Conservation (phyloP, 2,888 invertebrate genomes). For the Dasypolia templi region DNA sequence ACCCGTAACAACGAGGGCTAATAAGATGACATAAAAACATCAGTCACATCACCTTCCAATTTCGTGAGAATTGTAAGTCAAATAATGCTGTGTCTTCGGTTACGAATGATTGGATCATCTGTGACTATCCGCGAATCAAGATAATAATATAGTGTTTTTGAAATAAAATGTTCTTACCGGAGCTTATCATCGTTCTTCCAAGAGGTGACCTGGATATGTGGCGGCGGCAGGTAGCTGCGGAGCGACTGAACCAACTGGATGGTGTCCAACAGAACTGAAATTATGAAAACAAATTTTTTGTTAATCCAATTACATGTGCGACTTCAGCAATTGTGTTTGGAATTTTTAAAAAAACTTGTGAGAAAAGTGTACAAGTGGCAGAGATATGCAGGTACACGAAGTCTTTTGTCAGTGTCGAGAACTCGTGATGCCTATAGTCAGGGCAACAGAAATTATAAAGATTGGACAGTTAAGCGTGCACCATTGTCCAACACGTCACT, state of each 20-base stretch:
- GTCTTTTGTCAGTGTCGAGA: too few species aligned
- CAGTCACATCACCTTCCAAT: not conserved
- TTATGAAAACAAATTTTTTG: not conserved
- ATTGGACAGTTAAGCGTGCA: too few species aligned
- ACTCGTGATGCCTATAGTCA: too few species aligned
- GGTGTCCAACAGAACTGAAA: slow-evolving; percentile 95
- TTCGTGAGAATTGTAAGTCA: not conserved
- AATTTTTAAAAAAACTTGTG: too few species aligned
- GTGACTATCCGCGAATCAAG: not conserved
- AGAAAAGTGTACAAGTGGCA: too few species aligned
- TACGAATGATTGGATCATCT: not conserved
- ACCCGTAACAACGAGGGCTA: not conserved
- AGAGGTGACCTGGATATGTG: slow-evolving; percentile 96
- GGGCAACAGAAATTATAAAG: too few species aligned
- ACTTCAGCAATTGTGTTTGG: not conserved
- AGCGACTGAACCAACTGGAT: slow-evolving; percentile 96
- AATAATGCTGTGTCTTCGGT: not conserved
- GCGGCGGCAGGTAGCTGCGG: slow-evolving; percentile 95
- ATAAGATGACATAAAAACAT: not conserved
- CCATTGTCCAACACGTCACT: too few species aligned
- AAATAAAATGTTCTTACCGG: slow-evolving; percentile 75
- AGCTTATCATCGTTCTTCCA: slow-evolving; percentile 96
- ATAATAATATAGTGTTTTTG: not conserved
- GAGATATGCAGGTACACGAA: too few species aligned
- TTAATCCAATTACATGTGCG: not conserved